A percentile compares a stretch with the other conserved stretches of the same genome.
These are phyloP conservation scores for Camptogramma bilineatum DNA, from an alignment of 2,888 invertebrate species.

Conservation along the genomic window DNA sequence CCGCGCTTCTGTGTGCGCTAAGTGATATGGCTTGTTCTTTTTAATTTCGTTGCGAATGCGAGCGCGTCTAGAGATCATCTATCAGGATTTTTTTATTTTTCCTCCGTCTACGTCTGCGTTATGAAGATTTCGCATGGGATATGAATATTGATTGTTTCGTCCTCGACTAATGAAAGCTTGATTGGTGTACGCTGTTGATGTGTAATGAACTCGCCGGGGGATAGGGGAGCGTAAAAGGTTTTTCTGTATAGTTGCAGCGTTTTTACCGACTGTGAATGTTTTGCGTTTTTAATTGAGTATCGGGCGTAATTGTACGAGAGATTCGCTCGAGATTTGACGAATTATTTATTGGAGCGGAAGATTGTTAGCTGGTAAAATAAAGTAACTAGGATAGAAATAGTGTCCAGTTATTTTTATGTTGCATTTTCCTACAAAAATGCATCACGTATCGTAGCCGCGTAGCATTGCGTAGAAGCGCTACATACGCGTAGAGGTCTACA, in stretches of 20 bases:
- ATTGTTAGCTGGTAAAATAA: constrained; percentile 14
- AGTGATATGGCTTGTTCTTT: constrained; percentile 85
- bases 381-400: constrained; percentile 4
- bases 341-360: constrained; percentile 31
- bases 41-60: constrained; percentile 83
- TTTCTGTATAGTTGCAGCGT: constrained; percentile 57
- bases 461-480: constrained; percentile 48
- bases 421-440: not conserved
- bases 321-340: constrained; percentile 37
- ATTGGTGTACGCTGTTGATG: constrained; percentile 78
- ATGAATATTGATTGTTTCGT: constrained; percentile 83
- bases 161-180: constrained; percentile 79
- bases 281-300: constrained; percentile 56
- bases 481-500: constrained; percentile 52
- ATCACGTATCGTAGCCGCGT: constrained; percentile 17
- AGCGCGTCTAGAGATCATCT: constrained; percentile 75
- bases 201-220: constrained; percentile 69
- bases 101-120: constrained; percentile 58
- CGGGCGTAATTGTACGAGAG: constrained; percentile 42
- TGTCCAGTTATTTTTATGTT: not conserved
- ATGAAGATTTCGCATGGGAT: constrained; percentile 83
- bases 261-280: constrained; percentile 51
- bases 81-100: constrained; percentile 68
- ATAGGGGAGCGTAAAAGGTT: constrained; percentile 62
- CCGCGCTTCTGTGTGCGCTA: constrained; percentile 83